Evolutionary conservation across 2,113 vertebrate species (phyloP), one percentile per base, ranked within the genome.

Genomic region (Micronycteris hirsuta): DNA sequence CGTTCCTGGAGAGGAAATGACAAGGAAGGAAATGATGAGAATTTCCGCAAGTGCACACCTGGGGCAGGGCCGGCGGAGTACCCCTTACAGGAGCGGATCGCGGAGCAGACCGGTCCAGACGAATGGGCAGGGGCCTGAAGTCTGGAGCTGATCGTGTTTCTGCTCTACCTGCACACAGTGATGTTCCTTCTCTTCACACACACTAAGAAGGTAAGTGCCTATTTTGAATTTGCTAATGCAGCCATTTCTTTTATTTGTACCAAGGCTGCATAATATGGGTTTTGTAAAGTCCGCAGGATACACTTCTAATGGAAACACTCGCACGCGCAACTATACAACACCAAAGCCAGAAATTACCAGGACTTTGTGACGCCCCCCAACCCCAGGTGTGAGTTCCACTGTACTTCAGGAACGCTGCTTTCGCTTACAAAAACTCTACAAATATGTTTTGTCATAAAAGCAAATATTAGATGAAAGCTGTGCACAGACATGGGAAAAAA

Each of bases 311-410:
- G 95, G 92, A 96, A 98, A 98, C 97, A 93, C 81, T 97, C 95
- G 7, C 54, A 68, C 93, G 78, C 96, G 6, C 85, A 96, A 97
- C 85, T 98, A 83, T 97, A 97, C 97, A 98, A 97, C 43, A 98
- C 97, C 73, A 97, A 98, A 98, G 97, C 84, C 77, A 98, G 95
- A 98, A 98, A 98, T 98, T 98, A 98, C 98, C 91, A 58, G 98
- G 98, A 98, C 98, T 98, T 85, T 96, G 97, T 97, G n/a, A n/a
- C n/a, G 97, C 97, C 98, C 96, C 98, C 98, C 96, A 97, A n/a
- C n/a, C n/a, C n/a, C 96, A 77, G 98, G 96, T 98, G 96, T 91
- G 91, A 97, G 96, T 97, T 97, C 89, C 63, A 98, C 97, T 97
- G 96, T 96, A 49, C 93, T 97, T 98, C 74, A 97, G 95, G 97